These are phyloP conservation scores for Campoplex nolae DNA, from an alignment of 2,888 invertebrate species.

Conservation along the genomic window DNA sequence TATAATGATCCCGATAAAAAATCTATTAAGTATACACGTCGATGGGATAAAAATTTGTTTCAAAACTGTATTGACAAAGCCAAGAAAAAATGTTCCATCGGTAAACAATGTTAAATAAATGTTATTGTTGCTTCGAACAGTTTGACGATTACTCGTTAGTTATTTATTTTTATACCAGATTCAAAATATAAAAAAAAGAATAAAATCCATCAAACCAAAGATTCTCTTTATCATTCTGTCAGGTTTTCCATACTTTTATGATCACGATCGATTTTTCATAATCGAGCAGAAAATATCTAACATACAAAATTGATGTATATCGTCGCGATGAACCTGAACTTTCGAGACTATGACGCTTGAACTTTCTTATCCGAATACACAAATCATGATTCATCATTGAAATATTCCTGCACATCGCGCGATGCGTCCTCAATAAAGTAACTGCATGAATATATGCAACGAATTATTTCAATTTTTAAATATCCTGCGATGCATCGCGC, in stretches of 20 bases:
- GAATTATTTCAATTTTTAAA: slow-evolving; percentile 66
- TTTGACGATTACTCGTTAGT: neutral
- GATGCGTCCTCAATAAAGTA: slow-evolving; percentile 66
- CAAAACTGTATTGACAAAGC: slow-evolving; percentile 75
- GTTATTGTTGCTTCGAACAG: neutral
- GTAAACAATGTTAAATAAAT: neutral
- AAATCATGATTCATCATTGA: slow-evolving; percentile 67
- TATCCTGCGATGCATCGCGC: slow-evolving; percentile 57
- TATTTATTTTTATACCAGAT: neutral
- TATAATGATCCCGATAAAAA: slow-evolving; percentile 52
- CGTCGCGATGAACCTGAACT: slow-evolving; percentile 55
- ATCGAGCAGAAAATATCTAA: slow-evolving; percentile 16
- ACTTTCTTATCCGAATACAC: slow-evolving; percentile 66
- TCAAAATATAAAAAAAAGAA: neutral
- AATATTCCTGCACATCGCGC: slow-evolving; percentile 58
- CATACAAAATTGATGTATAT: slow-evolving; percentile 29
- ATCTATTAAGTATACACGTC: slow-evolving; percentile 46
- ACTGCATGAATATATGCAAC: slow-evolving; percentile 66
- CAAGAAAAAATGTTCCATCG: neutral
- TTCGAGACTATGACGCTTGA: slow-evolving; percentile 62
- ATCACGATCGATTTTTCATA: slow-evolving; percentile 13
- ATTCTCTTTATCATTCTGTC: neutral
- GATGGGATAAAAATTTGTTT: slow-evolving; percentile 68
- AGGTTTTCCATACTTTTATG: neutral
- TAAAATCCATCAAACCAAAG: neutral